Percentiles rank a stretch among this genome's conserved stretches.
These are phyloP conservation scores for Miichthys miiuy DNA, from an alignment of 2,797 vertebrate genomes.

Conservation along the genomic window DNA sequence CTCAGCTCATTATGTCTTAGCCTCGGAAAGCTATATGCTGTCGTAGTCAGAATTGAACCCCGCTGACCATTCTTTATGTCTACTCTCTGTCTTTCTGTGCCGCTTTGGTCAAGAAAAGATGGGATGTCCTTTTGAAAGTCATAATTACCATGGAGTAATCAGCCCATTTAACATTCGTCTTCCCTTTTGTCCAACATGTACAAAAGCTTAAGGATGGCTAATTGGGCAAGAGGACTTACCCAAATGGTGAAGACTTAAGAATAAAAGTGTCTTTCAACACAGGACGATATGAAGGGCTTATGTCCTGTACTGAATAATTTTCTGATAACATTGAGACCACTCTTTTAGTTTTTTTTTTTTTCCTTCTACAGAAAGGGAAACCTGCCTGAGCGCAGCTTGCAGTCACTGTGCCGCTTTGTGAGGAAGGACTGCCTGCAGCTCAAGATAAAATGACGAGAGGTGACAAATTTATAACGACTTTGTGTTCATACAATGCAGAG, in stretches of 20 bases:
- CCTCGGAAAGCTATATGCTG: conserved; percentile 59
- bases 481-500: conserved; percentile 82
- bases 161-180: conserved; percentile 76
- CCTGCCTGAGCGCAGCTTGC: conserved; percentile 65
- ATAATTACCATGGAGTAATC: conserved; percentile 83
- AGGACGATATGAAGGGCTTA: conserved; percentile 73
- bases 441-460: conserved; percentile 85
- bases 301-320: conserved; percentile 78
- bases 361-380: conserved; percentile 58
- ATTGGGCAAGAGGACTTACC: conserved; percentile 80
- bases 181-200: conserved; percentile 79
- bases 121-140: conserved; percentile 71
- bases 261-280: conserved; percentile 78
- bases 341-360: conserved; percentile 49
- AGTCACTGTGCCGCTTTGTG: conserved; percentile 68
- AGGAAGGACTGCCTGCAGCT: conserved; percentile 78
- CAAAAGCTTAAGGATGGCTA: conserved; percentile 79
- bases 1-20: conserved; percentile 66
- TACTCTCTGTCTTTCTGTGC: conserved; percentile 22
- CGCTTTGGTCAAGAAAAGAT: conserved; percentile 59
- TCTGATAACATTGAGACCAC: conserved; percentile 84
- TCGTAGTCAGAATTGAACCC: conserved; percentile 28
- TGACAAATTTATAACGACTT: conserved; percentile 85
- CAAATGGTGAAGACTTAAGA: conserved; percentile 65
- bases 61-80: conserved; percentile 50